Percentiles rank a stretch among this genome's conserved stretches.
These are phyloP conservation scores for Drosophila miranda DNA, from an alignment of 1,140 invertebrate species.

Conservation along the genomic window DNA sequence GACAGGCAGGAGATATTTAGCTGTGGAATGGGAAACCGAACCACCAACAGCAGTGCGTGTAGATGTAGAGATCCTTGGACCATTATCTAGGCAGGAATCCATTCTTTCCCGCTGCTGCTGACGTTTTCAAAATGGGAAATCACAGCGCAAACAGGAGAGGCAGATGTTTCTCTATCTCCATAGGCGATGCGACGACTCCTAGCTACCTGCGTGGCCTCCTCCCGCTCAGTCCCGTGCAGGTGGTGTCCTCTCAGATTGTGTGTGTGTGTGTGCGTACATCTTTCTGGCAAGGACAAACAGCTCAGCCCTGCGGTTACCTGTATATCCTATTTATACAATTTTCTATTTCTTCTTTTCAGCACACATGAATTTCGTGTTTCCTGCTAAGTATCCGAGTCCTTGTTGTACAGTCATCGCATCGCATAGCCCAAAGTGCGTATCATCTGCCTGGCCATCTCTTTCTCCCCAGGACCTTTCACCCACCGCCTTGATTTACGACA, in stretches of 20 bases:
- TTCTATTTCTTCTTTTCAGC: constrained; percentile 48
- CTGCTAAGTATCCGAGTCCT: constrained; percentile 61
- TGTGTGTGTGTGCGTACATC: constrained; percentile 1
- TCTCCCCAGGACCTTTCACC: constrained; percentile 2
- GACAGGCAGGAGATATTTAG: constrained; percentile 55
- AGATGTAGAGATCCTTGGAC: constrained; percentile 21
- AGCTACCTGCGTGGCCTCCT: constrained; percentile 54
- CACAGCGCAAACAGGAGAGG: constrained; percentile 52
- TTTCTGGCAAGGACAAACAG: background rate
- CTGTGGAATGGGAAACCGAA: constrained; percentile 1
- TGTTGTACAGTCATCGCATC: constrained; percentile 65
- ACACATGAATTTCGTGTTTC: constrained; percentile 68
- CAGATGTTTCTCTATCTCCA: constrained; percentile 63
- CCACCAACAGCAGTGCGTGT: constrained; percentile 10
- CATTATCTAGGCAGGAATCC: constrained; percentile 67
- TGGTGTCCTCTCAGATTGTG: constrained; percentile 24
- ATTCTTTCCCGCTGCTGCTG: constrained; percentile 39
- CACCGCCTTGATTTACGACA: constrained; percentile 42
- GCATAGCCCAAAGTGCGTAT: constrained; percentile 10
- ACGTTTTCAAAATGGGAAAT: constrained; percentile 65
- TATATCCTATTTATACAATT: constrained; percentile 70
- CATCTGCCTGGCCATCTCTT: constrained; percentile 23
- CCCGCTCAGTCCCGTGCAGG: constrained; percentile 38
- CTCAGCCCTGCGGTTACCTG: constrained; percentile 52
- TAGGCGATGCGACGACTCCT: constrained; percentile 33